Conservation (phyloP, 2,797 vertebrate genomes). For the Paramormyrops hopkinsi region DNA sequence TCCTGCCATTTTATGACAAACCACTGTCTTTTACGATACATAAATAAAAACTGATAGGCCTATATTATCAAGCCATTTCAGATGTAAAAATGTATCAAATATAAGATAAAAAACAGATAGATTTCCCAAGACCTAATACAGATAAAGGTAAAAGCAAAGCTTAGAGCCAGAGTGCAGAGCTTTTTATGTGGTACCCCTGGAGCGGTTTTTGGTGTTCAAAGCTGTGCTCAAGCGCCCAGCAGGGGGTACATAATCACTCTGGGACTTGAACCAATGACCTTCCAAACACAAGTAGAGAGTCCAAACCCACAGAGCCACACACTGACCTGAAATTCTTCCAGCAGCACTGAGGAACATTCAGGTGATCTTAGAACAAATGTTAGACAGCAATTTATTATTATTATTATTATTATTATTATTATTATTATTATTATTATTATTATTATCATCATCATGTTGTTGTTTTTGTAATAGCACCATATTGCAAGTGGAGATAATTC, state of each 20-base stretch:
- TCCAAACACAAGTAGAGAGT: not conserved
- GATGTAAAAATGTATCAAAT: not conserved
- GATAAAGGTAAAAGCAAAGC: not conserved
- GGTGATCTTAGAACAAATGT: not conserved
- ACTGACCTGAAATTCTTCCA: not conserved
- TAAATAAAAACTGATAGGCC: not conserved
- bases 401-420: not conserved
- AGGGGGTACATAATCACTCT: not conserved
- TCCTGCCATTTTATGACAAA: not conserved
- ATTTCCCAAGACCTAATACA: not conserved
- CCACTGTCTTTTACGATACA: not conserved
- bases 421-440: not conserved
- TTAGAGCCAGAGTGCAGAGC: not conserved
- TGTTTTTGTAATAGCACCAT: not conserved
- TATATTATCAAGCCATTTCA: not conserved
- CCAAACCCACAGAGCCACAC: not conserved
- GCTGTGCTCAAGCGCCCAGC: not conserved
- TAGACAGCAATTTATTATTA: not conserved
- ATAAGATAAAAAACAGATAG: not conserved
- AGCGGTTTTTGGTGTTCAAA: not conserved
- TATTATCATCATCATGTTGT: not conserved
- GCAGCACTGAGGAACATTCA: not conserved
- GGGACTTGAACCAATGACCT: not conserved
- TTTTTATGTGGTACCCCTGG: not conserved
- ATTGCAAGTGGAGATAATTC: not conserved